Conservation (phyloP, 35 echinoderm and acorn worm genomes). For the Stichopus chloronotus region DNA sequence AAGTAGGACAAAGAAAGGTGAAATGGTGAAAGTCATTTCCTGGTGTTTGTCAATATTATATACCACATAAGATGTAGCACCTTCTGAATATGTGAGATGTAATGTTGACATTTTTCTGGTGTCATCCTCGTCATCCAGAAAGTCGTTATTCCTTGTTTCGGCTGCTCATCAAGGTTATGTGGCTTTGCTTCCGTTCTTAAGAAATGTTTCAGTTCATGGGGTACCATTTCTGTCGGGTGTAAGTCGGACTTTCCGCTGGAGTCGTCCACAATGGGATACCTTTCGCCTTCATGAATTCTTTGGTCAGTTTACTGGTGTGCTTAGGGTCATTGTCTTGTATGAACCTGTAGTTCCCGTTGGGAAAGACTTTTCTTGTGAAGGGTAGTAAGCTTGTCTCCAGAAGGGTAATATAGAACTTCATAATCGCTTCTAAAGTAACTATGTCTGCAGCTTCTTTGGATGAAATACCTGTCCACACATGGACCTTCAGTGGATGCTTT, state of each 20-base stretch:
- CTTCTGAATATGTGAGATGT: too few relatives aligned
- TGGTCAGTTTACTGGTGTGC: slow-evolving; percentile 46
- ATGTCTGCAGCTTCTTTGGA: slow-evolving; percentile 42
- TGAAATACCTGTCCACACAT: slow-evolving; percentile 73
- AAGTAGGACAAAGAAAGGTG: too few relatives aligned
- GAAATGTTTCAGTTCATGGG: not conserved
- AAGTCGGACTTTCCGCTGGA: slow-evolving; percentile 67
- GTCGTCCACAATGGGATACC: slow-evolving; percentile 67
- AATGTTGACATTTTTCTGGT: too few relatives aligned
- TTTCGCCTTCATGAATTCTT: not conserved
- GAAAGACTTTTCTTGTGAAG: not conserved
- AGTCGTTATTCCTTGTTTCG: too few relatives aligned
- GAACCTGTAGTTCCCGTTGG: too few relatives aligned
- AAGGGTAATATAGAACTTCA: slow-evolving; percentile 69
- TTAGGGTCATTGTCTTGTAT: slow-evolving; percentile 80
- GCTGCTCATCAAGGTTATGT: too few relatives aligned
- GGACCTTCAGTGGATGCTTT: slow-evolving; percentile 67
- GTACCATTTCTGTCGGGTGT: slow-evolving; percentile 57
- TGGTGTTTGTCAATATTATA: too few relatives aligned
- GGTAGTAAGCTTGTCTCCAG: slow-evolving; percentile 55
- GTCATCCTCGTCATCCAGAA: too few relatives aligned
- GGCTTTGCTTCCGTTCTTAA: not conserved
- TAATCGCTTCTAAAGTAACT: slow-evolving; percentile 27
- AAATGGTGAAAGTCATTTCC: too few relatives aligned
- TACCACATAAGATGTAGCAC: too few relatives aligned